Evolutionary conservation across 2,113 vertebrate genomes (phyloP).

Genomic region (Macaca nemestrina): DNA sequence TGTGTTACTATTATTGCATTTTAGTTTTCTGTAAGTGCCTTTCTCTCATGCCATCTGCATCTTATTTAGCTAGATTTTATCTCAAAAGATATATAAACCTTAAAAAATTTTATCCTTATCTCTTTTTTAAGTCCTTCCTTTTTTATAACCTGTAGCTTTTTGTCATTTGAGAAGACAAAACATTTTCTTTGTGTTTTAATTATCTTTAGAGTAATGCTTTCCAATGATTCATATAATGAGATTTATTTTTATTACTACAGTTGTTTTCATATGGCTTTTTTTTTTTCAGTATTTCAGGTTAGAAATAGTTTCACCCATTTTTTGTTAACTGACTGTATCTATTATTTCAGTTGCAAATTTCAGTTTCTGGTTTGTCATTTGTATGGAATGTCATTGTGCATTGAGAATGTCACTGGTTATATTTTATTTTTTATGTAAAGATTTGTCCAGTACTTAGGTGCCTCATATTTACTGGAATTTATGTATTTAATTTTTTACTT

Average conservation of each 20-base stretch:
- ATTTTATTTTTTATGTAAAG: not conserved
- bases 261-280: not conserved
- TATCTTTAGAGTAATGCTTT: not conserved
- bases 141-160: not conserved
- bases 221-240: not conserved
- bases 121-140: not conserved
- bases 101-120: not conserved
- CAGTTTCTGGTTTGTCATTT: not conserved
- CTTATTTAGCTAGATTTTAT: not conserved
- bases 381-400: not conserved
- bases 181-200: not conserved
- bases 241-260: not conserved
- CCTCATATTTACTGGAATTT: not conserved
- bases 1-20: not conserved
- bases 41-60: not conserved
- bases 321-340: not conserved
- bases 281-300: not conserved
- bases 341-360: not conserved
- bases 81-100: not conserved
- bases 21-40: not conserved
- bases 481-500: not conserved
- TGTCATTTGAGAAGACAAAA: not conserved
- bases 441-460: not conserved
- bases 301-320: not conserved
- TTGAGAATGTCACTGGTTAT: not conserved